Conservation (phyloP, 2,888 invertebrate species). For the Drosophila tanythrix region DNA sequence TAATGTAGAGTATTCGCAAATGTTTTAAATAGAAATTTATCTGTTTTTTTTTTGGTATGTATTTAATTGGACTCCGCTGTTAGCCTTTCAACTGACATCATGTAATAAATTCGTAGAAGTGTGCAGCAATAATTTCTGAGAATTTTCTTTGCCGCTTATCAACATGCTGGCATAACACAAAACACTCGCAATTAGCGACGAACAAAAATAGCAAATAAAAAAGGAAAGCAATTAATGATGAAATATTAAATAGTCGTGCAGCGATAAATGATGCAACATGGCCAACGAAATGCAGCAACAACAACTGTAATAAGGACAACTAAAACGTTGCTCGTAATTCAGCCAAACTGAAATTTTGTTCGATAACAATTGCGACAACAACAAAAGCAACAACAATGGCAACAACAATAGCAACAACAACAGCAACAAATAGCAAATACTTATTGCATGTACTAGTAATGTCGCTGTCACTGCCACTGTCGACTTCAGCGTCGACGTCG, state of each 20-base stretch:
- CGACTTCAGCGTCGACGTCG: slow-evolving; percentile 1
- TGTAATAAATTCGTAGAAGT: slow-evolving; percentile 6
- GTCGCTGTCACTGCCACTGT: background rate
- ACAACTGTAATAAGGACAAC: slow-evolving; percentile 20
- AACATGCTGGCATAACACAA: slow-evolving; percentile 30
- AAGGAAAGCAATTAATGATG: slow-evolving; percentile 60
- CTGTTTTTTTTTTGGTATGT: background rate
- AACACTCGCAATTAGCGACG: slow-evolving; percentile 49
- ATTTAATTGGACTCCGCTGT: background rate
- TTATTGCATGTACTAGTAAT: slow-evolving; percentile 52
- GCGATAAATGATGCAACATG: slow-evolving; percentile 33
- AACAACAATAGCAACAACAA: slow-evolving; percentile 26
- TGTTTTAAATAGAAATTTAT: background rate
- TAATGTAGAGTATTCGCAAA: background rate
- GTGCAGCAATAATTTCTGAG: slow-evolving; percentile 27
- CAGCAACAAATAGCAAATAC: slow-evolving; percentile 45
- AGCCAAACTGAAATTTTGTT: slow-evolving; percentile 44
- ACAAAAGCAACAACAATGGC: slow-evolving; percentile 25
- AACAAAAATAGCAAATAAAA: slow-evolving; percentile 17
- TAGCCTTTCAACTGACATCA: slow-evolving; percentile 4
- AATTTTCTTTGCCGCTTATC: slow-evolving; percentile 45
- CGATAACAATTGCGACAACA: slow-evolving; percentile 46
- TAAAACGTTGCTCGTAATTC: slow-evolving; percentile 38
- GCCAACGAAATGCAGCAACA: slow-evolving; percentile 13
- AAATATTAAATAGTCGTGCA: slow-evolving; percentile 59